These are phyloP conservation scores for Channa striata DNA, from an alignment of 2,797 vertebrate species.

Conservation along the genomic window DNA sequence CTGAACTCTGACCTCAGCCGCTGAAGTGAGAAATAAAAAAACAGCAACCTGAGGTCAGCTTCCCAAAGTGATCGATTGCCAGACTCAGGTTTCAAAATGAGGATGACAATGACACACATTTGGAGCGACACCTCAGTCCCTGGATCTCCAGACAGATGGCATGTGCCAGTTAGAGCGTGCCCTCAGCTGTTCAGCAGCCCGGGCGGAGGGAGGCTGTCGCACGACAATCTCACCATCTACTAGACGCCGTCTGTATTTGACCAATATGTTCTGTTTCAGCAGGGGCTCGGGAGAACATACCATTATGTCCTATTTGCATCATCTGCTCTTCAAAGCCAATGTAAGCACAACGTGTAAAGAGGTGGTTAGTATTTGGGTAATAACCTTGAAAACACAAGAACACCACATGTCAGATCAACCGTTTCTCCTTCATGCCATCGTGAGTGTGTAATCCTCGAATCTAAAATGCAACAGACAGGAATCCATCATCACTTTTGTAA, in stretches of 20 bases:
- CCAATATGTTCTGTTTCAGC: constrained; percentile 62
- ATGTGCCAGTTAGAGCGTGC: constrained; percentile 53
- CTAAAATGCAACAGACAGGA: constrained; percentile 9
- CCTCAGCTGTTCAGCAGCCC: constrained; percentile 55
- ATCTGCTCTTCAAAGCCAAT: constrained; percentile 27
- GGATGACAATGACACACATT: constrained; percentile 37
- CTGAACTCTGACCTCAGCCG: constrained; percentile 30
- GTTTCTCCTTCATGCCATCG: background rate
- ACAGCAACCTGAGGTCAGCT: constrained; percentile 7
- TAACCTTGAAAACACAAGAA: constrained; percentile 28
- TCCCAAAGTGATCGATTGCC: constrained; percentile 29
- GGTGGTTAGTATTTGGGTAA: constrained; percentile 16
- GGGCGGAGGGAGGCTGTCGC: constrained; percentile 32
- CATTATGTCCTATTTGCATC: constrained; percentile 56
- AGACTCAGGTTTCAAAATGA: constrained; percentile 24
- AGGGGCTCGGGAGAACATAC: constrained; percentile 26
- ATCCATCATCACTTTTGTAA: constrained; percentile 7
- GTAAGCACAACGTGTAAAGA: constrained; percentile 35
- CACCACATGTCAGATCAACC: constrained; percentile 2
- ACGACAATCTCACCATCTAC: constrained; percentile 31
- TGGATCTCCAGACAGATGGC: constrained; percentile 67
- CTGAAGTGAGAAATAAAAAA: constrained; percentile 36
- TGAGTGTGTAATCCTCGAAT: background rate
- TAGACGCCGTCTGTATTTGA: constrained; percentile 41
- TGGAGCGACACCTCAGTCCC: constrained; percentile 58